These are phyloP conservation scores for Polypterus senegalus DNA, from an alignment of 2,113 vertebrate species.

Conservation along the genomic window DNA sequence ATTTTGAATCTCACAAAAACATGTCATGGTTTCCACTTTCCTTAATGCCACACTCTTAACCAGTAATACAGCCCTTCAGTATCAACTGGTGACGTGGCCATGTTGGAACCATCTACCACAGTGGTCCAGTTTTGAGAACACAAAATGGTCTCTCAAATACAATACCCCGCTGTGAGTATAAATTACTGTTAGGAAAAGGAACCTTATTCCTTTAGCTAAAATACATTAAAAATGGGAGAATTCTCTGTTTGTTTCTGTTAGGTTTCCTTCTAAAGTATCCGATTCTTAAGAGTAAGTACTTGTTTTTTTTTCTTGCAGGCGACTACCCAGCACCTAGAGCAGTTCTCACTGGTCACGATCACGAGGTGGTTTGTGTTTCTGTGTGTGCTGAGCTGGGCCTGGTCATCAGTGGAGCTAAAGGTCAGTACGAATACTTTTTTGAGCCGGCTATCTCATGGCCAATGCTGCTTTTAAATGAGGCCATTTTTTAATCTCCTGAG, in stretches of 20 bases:
- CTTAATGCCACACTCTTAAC: neutral
- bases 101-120: conserved; percentile 4
- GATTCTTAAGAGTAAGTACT: neutral
- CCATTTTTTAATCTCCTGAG: conserved; percentile 16
- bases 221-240: neutral
- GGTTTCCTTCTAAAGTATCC: neutral
- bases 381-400: conserved; percentile 95
- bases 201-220: no score
- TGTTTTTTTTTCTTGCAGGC: conserved; percentile 42
- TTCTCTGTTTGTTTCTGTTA: conserved; percentile 1
- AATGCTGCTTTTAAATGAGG: neutral
- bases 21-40: no score
- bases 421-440: conserved; percentile 40
- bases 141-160: neutral
- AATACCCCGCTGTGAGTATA: conserved; percentile 1
- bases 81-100: conserved; percentile 7
- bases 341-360: conserved; percentile 90
- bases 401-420: conserved; percentile 97
- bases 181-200: neutral
- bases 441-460: no score
- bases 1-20: no score
- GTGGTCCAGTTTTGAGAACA: neutral
- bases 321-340: conserved; percentile 92
- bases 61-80: neutral
- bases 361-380: conserved; percentile 89